Percentiles rank a stretch among this genome's conserved stretches.
Conservation (phyloP, 2,797 vertebrate species). For the Darevskia mixta region DNA sequence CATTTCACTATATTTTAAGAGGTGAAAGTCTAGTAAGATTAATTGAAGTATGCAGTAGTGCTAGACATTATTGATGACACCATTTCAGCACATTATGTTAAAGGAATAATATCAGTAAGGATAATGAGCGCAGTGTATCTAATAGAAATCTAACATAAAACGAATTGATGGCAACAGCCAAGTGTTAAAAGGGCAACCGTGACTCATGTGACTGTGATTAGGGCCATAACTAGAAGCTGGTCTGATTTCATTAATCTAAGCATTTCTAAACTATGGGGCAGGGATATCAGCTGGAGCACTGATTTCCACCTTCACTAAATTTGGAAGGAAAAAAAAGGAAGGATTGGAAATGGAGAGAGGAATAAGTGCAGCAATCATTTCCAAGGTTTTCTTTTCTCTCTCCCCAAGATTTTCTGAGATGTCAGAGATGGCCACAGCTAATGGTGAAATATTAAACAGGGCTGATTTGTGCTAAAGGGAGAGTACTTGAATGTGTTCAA, state of each 20-base stretch:
- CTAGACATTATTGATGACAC: slow-evolving; percentile 21
- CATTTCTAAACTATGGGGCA: neutral
- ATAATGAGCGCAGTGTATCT: slow-evolving; percentile 1
- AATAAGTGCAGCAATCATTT: neutral
- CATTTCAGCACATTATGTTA: slow-evolving; percentile 27
- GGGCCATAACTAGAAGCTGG: neutral
- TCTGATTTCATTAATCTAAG: slow-evolving; percentile 12
- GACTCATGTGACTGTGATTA: neutral
- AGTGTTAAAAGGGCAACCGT: slow-evolving; percentile 15
- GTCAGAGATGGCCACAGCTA: neutral
- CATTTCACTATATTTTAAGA: slow-evolving; percentile 26
- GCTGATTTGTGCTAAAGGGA: neutral
- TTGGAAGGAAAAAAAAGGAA: neutral
- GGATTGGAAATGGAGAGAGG: neutral
- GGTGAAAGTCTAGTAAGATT: slow-evolving; percentile 24
- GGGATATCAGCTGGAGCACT: neutral
- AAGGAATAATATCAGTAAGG: slow-evolving; percentile 22
- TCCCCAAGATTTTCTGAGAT: neutral
- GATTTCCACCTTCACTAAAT: slow-evolving; percentile 5
- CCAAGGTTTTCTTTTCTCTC: neutral
- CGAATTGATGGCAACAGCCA: slow-evolving; percentile 23
- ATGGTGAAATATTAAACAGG: slow-evolving; percentile 6
- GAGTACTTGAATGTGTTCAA: neutral
- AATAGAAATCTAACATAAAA: slow-evolving; percentile 34
- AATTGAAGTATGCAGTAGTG: slow-evolving; percentile 7